Evolutionary conservation across 2,888 invertebrate genomes (phyloP).

Genomic region (Platycheirus albimanus): DNA sequence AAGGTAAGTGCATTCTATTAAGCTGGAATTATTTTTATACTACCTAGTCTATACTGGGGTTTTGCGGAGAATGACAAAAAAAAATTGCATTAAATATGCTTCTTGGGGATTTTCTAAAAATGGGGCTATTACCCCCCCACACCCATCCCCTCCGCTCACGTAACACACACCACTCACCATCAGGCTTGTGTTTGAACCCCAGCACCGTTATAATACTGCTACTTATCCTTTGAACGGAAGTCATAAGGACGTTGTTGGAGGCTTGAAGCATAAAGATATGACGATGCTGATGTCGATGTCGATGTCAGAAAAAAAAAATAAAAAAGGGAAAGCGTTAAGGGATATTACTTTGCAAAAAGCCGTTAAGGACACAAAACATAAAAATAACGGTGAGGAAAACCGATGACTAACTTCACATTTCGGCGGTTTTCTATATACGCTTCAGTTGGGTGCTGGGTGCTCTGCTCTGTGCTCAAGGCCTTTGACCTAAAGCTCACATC

Average conservation of each 20-base stretch:
- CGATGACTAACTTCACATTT: conserved; percentile 53
- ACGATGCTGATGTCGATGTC: too few relatives aligned
- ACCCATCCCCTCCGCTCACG: not conserved
- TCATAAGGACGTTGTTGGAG: conserved; percentile 23
- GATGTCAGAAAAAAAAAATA: not conserved
- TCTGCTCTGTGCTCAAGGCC: conserved; percentile 43
- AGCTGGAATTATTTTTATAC: conserved; percentile 31
- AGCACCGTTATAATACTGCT: conserved; percentile 32
- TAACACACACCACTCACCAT: too few relatives aligned
- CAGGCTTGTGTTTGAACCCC: conserved; percentile 9
- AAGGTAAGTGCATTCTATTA: conserved; percentile 73
- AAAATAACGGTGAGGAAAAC: conserved; percentile 23
- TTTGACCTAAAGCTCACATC: conserved; percentile 65
- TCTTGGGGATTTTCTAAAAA: conserved; percentile 44
- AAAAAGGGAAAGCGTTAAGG: conserved; percentile 48
- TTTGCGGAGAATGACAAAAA: conserved; percentile 3
- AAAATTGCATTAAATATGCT: conserved; percentile 61
- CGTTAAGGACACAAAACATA: conserved; percentile 24
- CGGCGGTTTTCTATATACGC: conserved; percentile 37
- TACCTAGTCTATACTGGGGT: not conserved
- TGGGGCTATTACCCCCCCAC: not conserved
- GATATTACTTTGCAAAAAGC: conserved; percentile 38
- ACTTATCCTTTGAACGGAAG: conserved; percentile 53
- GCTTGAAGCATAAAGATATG: conserved; percentile 24
- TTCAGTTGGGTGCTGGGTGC: conserved; percentile 8